Conservation (phyloP, 2,113 vertebrate genomes). For the Centrocercus urophasianus region DNA sequence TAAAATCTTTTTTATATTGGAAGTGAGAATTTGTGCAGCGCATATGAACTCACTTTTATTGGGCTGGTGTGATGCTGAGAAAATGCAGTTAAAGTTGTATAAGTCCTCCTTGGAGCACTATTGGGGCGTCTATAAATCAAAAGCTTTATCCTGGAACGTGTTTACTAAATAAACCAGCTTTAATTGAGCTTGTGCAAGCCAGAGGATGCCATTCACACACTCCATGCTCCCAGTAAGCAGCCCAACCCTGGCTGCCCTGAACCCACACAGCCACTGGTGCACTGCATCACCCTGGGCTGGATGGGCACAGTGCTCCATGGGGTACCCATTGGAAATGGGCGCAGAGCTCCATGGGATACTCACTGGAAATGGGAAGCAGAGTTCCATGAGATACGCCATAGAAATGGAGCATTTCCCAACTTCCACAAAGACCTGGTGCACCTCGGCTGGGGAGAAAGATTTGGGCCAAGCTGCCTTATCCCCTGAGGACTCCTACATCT, state of each 20-base stretch:
- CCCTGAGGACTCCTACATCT: conserved; percentile 24
- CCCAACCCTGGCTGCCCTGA: conserved; percentile 16
- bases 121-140: conserved; percentile 29
- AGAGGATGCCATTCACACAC: background rate
- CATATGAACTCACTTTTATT: conserved; percentile 74
- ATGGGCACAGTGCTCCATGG: conserved; percentile 26
- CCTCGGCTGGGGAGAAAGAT: background rate
- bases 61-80: conserved; percentile 78
- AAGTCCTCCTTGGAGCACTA: conserved; percentile 65
- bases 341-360: background rate
- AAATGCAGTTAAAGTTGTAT: conserved; percentile 74
- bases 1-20: conserved; percentile 77
- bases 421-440: background rate
- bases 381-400: background rate
- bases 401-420: conserved; percentile 29
- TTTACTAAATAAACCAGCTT: conserved; percentile 59
- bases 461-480: conserved; percentile 27
- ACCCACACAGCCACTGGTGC: background rate
- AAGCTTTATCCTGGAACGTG: conserved; percentile 5
- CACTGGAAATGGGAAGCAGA: conserved; percentile 44
- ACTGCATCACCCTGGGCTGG: background rate
- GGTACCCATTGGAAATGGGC: conserved; percentile 7
- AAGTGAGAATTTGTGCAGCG: conserved; percentile 71
- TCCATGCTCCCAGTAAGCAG: background rate
- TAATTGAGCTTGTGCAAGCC: background rate